Evolutionary conservation across 2,888 invertebrate genomes (phyloP).

Genomic region (Eutolmus rufibarbis): DNA sequence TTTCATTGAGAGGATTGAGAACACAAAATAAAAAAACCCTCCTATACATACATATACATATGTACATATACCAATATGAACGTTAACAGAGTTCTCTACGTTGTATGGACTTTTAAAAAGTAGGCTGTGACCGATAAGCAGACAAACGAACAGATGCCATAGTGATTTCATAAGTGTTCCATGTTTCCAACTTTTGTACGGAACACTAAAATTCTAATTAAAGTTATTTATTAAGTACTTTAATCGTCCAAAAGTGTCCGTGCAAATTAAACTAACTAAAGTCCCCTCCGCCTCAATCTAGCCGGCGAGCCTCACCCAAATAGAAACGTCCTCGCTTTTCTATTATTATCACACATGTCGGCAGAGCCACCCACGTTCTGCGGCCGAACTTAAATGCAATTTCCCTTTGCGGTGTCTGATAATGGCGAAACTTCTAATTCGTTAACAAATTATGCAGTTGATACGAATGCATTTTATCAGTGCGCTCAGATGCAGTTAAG

Average conservation of each 20-base stretch:
- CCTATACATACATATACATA: no score
- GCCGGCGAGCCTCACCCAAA: conserved; percentile 10
- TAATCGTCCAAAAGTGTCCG: neutral
- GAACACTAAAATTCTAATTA: neutral
- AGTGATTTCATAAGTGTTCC: no score
- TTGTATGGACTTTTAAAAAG: no score
- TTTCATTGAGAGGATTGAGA: no score
- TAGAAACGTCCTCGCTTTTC: conserved; percentile 30
- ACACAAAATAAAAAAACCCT: no score
- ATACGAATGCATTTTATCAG: conserved; percentile 20
- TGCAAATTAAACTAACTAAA: neutral
- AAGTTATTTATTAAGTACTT: neutral
- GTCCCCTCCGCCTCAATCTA: neutral
- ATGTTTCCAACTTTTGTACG: no score
- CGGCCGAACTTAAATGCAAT: conserved; percentile 28
- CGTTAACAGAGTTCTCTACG: no score
- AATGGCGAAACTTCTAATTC: conserved; percentile 38
- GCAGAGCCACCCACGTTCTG: conserved; percentile 20
- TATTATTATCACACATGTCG: conserved; percentile 26
- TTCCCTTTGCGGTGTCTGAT: conserved; percentile 35
- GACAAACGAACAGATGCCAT: no score
- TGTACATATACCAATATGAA: no score
- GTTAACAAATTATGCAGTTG: conserved; percentile 38
- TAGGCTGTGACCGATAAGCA: no score
- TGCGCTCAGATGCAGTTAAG: conserved; percentile 37